phyloP scores from a whole-genome alignment of 2,113 vertebrate genomes.

The Actenoides hombroni region DNA sequence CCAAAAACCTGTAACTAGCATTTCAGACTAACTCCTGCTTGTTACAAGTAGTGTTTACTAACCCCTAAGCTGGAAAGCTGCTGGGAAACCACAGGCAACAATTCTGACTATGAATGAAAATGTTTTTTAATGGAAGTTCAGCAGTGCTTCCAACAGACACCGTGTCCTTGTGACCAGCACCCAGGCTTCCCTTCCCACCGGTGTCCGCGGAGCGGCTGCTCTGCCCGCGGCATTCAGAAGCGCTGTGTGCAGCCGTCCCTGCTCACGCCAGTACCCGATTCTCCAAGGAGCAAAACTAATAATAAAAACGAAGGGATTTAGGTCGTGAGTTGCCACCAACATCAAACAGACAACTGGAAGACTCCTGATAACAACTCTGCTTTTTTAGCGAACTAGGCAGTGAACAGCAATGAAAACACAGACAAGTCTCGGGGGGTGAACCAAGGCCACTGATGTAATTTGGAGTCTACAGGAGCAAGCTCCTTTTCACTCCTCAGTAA shows the following conservation, averaged over 20 bases:
- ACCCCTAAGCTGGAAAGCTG: neutral
- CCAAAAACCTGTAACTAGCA: neutral
- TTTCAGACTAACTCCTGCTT: neutral
- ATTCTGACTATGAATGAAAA: rapidly evolving
- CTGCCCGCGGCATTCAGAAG: rapidly evolving
- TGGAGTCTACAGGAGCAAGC: neutral
- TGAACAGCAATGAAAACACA: neutral
- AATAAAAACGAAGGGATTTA: neutral
- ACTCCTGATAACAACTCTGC: neutral
- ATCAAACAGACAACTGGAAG: too few relatives aligned
- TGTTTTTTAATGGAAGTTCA: rapidly evolving
- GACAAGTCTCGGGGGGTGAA: neutral
- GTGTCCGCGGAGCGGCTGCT: neutral
- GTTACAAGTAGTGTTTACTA: neutral
- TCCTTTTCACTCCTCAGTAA: neutral
- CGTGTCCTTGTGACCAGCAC: neutral
- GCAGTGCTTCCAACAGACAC: neutral
- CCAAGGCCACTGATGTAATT: neutral
- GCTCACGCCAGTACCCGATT: rapidly evolving
- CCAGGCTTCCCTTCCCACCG: neutral
- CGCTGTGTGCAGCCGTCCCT: neutral
- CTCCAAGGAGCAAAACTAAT: neutral
- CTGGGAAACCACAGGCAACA: neutral
- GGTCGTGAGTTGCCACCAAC: neutral
- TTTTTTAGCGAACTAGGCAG: neutral